Conservation (phyloP, 2,113 vertebrate genomes). For the Barbus barbus region DNA sequence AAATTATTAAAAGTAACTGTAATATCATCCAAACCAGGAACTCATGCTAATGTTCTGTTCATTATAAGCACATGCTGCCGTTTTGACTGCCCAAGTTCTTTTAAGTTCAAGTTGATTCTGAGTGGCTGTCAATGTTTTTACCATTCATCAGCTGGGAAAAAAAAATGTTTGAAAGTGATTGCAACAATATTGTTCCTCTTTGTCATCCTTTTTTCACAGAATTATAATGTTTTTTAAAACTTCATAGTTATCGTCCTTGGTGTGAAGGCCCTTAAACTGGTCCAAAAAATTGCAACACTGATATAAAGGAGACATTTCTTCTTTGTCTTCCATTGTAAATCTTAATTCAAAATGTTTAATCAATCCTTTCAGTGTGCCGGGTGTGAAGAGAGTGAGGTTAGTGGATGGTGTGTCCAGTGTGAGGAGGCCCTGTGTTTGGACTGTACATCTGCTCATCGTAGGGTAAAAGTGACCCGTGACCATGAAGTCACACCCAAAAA, state of each 20-base stretch:
- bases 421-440: constrained; percentile 81
- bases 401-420: constrained; percentile 82
- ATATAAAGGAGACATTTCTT: not conserved
- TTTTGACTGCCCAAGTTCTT: too few relatives aligned
- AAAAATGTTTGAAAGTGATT: too few relatives aligned
- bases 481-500: constrained; percentile 74
- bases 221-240: not conserved
- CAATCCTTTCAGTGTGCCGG: constrained; percentile 59
- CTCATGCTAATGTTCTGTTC: too few relatives aligned
- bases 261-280: not conserved
- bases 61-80: too few relatives aligned
- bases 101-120: not conserved
- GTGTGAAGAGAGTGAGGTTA: constrained; percentile 78
- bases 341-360: not conserved
- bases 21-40: too few relatives aligned
- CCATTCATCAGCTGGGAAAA: not conserved
- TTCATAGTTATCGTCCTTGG: not conserved
- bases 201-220: not conserved
- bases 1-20: not conserved
- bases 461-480: constrained; percentile 83
- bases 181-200: not conserved
- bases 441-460: constrained; percentile 81
- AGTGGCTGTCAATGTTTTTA: not conserved
- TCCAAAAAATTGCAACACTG: not conserved
- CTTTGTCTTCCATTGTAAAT: not conserved